Conservation (phyloP, 2,113 vertebrate genomes). For the Conger conger region DNA sequence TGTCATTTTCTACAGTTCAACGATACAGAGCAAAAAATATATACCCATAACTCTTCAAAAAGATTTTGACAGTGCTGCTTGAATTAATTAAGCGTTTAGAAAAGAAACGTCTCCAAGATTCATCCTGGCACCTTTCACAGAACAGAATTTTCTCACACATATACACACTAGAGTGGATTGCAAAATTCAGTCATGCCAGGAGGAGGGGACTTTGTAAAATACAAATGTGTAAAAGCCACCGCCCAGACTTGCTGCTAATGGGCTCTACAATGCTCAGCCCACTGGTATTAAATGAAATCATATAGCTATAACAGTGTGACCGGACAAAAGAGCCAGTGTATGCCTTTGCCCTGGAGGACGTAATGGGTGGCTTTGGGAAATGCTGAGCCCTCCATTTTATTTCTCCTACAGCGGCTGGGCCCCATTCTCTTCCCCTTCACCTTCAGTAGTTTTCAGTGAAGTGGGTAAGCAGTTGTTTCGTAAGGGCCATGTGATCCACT, state of each 20-base stretch:
- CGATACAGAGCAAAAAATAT: conserved; percentile 71
- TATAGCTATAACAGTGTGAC: conserved; percentile 4
- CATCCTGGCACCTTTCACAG: conserved; percentile 53
- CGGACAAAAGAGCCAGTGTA: conserved; percentile 21
- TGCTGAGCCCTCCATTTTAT: conserved; percentile 35
- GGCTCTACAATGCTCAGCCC: conserved; percentile 20
- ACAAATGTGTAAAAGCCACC: not conserved
- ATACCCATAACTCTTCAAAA: conserved; percentile 73
- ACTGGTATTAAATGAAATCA: not conserved
- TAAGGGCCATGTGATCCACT: conserved; percentile 75
- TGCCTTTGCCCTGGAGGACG: conserved; percentile 16
- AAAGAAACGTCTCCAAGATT: conserved; percentile 63
- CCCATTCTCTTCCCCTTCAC: conserved; percentile 29
- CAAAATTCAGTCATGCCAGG: conserved; percentile 50
- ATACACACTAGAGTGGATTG: conserved; percentile 52
- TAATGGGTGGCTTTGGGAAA: conserved; percentile 4
- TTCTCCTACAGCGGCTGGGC: conserved; percentile 35
- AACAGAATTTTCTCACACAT: conserved; percentile 36
- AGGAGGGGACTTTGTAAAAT: conserved; percentile 19
- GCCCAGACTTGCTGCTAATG: conserved; percentile 29
- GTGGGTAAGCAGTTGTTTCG: conserved; percentile 74
- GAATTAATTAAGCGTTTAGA: conserved; percentile 75
- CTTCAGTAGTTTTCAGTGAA: conserved; percentile 62
- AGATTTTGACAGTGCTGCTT: conserved; percentile 77
- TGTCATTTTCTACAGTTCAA: conserved; percentile 62